These are phyloP conservation scores for Beroe forskalii DNA, from an alignment of 37 sponge, comb jelly and placozoan species.

Conservation along the genomic window DNA sequence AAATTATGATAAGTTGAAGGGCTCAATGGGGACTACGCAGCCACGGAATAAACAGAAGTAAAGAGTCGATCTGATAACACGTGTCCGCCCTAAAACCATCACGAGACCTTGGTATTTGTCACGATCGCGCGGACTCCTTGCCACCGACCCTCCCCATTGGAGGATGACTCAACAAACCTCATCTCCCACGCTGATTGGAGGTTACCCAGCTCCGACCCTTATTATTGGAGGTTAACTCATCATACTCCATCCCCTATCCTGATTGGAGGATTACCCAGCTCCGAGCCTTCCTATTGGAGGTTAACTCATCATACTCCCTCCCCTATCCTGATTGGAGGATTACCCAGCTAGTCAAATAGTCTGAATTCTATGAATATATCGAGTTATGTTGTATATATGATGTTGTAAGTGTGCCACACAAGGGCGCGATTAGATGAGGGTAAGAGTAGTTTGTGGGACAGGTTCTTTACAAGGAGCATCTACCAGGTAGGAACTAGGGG, in stretches of 20 bases:
- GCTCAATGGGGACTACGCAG: background rate
- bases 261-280: no score
- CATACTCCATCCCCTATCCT: no score
- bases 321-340: no score
- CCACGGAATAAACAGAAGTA: background rate
- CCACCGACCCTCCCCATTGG: background rate
- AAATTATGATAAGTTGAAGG: background rate
- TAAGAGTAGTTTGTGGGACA: background rate
- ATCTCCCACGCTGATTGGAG: no score
- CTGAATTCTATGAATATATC: constrained; percentile 44
- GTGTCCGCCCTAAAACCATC: background rate
- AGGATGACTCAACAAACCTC: no score
- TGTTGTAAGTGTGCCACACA: constrained; percentile 31
- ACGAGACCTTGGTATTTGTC: background rate
- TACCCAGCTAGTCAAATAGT: background rate
- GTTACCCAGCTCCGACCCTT: no score
- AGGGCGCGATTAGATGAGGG: constrained; percentile 28
- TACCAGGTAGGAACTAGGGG: no score
- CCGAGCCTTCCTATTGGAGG: no score
- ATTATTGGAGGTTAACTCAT: no score
- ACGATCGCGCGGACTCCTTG: background rate
- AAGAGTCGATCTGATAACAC: background rate
- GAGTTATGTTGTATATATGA: constrained; percentile 16
- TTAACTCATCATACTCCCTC: no score
- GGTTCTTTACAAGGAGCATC: no score